These are phyloP conservation scores for Drosophila formosana DNA, from an alignment of 2,888 invertebrate genomes.

Conservation along the genomic window DNA sequence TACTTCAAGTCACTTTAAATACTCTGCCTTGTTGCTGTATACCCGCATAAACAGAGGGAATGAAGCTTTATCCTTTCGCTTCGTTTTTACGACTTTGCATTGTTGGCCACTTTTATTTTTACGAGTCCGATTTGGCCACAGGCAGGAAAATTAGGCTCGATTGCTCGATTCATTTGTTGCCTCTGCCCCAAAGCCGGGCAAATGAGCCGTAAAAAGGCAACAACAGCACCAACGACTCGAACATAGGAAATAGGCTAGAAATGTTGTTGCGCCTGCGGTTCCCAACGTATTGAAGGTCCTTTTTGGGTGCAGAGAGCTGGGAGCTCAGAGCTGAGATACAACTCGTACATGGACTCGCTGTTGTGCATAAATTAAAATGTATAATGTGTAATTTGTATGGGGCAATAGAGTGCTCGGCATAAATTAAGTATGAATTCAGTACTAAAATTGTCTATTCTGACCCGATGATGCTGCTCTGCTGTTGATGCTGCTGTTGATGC, in stretches of 20 bases:
- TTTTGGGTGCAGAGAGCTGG: conserved; percentile 2
- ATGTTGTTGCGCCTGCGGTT: conserved; percentile 46
- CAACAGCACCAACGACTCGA: conserved; percentile 19
- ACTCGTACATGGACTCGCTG: not conserved
- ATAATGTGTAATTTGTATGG: conserved; percentile 59
- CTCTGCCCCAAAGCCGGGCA: conserved; percentile 45
- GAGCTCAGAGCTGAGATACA: conserved; percentile 18
- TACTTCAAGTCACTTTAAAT: not conserved
- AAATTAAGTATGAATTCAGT: conserved; percentile 47
- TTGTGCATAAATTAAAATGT: conserved; percentile 69
- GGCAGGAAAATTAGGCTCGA: conserved; percentile 72
- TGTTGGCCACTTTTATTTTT: conserved; percentile 73
- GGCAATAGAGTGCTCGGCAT: conserved; percentile 52
- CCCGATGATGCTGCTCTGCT: conserved; percentile 9
- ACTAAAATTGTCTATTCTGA: conserved; percentile 21
- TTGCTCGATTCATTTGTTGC: conserved; percentile 69
- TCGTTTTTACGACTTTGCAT: conserved; percentile 49
- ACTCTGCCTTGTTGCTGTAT: not conserved
- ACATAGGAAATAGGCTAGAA: conserved; percentile 39
- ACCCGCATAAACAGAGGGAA: not conserved
- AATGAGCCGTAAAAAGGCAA: conserved; percentile 76
- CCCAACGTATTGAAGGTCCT: conserved; percentile 1
- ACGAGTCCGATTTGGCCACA: conserved; percentile 61
- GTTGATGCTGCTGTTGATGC: conserved; percentile 18
- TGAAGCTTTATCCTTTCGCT: conserved; percentile 52